These are phyloP conservation scores for Porites divaricata DNA, from an alignment of 92 coral and sea anemone species.

Conservation along the genomic window DNA sequence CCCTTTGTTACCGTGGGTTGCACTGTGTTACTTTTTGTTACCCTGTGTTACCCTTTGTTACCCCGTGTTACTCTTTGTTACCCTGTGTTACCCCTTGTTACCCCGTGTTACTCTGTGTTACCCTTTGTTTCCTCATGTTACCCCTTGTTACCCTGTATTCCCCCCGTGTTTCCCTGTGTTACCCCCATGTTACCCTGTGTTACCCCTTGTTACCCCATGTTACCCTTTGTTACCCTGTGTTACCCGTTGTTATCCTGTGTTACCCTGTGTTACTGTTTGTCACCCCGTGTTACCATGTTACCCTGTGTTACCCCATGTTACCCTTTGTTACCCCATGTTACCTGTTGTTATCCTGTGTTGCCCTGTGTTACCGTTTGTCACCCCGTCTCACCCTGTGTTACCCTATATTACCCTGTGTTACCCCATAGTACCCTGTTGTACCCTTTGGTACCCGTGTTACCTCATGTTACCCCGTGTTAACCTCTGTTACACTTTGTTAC, in stretches of 20 bases:
- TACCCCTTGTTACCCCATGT: not conserved
- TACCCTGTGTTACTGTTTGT: not conserved
- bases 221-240: not conserved
- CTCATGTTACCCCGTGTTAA: not conserved
- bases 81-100: not conserved
- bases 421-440: too few relatives aligned
- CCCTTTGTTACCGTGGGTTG: not conserved
- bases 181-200: too few relatives aligned
- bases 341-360: not conserved
- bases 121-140: too few relatives aligned
- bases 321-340: not conserved
- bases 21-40: not conserved
- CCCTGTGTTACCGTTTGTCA: too few relatives aligned
- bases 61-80: too few relatives aligned
- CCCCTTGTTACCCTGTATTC: too few relatives aligned
- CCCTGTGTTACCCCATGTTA: too few relatives aligned
- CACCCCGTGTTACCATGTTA: too few relatives aligned
- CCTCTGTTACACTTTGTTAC: not conserved
- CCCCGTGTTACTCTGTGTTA: not conserved
- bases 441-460: not conserved
- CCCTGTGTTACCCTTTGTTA: too few relatives aligned
- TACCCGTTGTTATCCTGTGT: not conserved
- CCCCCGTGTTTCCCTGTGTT: too few relatives aligned
- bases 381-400: too few relatives aligned
- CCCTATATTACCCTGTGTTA: too few relatives aligned